phyloP scores from a whole-genome alignment of 2,113 vertebrate genomes.

The Thermophis baileyi region DNA sequence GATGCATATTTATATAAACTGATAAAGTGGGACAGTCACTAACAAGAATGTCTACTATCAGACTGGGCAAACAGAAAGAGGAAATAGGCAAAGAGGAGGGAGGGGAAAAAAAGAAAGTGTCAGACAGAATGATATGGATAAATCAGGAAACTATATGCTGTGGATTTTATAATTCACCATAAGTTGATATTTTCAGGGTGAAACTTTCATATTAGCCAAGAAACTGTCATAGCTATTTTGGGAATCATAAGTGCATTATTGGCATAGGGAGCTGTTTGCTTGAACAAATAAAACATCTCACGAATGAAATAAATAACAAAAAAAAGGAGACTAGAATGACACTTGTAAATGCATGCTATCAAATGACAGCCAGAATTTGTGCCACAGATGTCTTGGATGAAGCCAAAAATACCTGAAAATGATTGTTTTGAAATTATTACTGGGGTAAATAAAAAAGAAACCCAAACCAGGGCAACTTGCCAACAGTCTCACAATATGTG shows the following conservation, averaged over 20 bases:
- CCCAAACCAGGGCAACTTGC: neutral
- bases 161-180: neutral
- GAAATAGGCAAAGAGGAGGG: neutral
- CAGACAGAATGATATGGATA: neutral
- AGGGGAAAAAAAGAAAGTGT: neutral
- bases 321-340: neutral
- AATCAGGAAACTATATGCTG: neutral
- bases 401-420: neutral
- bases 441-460: neutral
- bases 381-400: neutral
- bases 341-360: conserved; percentile 5
- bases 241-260: neutral
- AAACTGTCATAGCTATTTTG: neutral
- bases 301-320: neutral
- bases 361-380: neutral
- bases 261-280: neutral
- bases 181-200: neutral
- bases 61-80: neutral
- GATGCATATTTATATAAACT: neutral
- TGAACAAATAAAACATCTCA: conserved; percentile 1
- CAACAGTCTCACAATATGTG: neutral
- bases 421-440: neutral
- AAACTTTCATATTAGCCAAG: conserved; percentile 3
- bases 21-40: neutral
- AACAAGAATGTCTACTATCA: neutral